These are phyloP conservation scores for Leucopsar rothschildi DNA, from an alignment of 2,113 vertebrate species.

Conservation along the genomic window DNA sequence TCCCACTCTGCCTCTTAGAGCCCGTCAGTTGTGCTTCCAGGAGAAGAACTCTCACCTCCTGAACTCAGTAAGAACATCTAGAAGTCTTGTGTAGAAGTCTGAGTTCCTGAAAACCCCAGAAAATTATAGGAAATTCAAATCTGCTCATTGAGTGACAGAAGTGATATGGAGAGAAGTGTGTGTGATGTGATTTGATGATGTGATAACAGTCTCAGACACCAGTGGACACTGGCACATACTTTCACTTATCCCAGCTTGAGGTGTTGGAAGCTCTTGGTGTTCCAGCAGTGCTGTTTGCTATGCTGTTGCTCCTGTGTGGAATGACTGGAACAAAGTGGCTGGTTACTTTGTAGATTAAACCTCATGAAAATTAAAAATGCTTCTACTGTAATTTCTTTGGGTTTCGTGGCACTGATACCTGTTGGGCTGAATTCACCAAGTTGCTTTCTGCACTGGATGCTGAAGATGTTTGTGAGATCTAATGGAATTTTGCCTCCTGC, in stretches of 20 bases:
- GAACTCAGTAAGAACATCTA: neutral
- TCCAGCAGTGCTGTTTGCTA: neutral
- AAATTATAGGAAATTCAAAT: neutral
- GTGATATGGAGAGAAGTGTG: neutral
- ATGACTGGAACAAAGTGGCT: neutral
- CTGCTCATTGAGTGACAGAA: neutral
- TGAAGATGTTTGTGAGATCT: neutral
- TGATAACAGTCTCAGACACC: neutral
- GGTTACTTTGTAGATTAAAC: neutral
- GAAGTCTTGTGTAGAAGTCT: neutral
- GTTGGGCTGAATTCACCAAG: neutral
- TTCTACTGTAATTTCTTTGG: neutral
- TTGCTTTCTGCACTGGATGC: neutral
- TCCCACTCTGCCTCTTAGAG: rapidly evolving
- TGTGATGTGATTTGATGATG: neutral
- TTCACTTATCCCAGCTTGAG: neutral
- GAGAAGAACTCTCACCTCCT: neutral
- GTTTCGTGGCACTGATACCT: neutral
- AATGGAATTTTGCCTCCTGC: neutral
- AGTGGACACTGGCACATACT: neutral
- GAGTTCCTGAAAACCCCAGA: neutral
- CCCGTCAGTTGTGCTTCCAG: neutral
- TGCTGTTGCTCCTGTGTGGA: neutral
- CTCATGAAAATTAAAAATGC: neutral
- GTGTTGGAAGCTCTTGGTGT: neutral